These are phyloP conservation scores for Megaustenia siamemsis DNA, from an alignment of 2,888 invertebrate genomes.

Conservation along the genomic window DNA sequence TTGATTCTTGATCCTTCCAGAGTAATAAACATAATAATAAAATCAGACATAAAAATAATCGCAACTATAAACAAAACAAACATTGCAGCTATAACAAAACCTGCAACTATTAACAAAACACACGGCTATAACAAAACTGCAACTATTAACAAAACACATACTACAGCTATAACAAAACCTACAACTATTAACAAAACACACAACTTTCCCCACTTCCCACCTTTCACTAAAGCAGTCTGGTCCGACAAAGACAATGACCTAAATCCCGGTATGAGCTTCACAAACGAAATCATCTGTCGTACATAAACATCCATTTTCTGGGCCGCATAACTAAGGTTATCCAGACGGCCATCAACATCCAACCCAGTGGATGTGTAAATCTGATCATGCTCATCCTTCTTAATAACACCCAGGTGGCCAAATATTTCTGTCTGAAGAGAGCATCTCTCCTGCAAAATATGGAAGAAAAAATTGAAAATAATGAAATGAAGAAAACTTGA, in stretches of 20 bases:
- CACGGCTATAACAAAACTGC: too few relatives aligned
- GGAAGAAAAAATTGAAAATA: background rate
- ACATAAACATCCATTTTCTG: conserved; percentile 33
- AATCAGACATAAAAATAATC: too few relatives aligned
- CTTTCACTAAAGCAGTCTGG: conserved; percentile 46
- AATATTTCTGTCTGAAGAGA: conserved; percentile 43
- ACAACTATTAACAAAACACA: too few relatives aligned
- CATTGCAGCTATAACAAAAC: too few relatives aligned
- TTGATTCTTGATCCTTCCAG: too few relatives aligned
- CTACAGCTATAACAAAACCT: too few relatives aligned
- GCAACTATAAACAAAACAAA: too few relatives aligned
- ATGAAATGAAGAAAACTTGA: too few relatives aligned
- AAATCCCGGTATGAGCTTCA: conserved; percentile 48
- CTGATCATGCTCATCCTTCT: conserved; percentile 70
- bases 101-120: too few relatives aligned
- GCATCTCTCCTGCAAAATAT: conserved; percentile 37
- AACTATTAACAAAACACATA: too few relatives aligned
- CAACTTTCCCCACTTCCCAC: too few relatives aligned
- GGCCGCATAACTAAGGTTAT: background rate
- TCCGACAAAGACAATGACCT: conserved; percentile 19
- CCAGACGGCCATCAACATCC: conserved; percentile 73
- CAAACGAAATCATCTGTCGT: conserved; percentile 37
- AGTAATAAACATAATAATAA: too few relatives aligned
- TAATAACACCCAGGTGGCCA: conserved; percentile 36
- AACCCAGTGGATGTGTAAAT: conserved; percentile 77